phyloP scores from a whole-genome alignment of 2,797 vertebrate species.

The Nyctalus aviator region DNA sequence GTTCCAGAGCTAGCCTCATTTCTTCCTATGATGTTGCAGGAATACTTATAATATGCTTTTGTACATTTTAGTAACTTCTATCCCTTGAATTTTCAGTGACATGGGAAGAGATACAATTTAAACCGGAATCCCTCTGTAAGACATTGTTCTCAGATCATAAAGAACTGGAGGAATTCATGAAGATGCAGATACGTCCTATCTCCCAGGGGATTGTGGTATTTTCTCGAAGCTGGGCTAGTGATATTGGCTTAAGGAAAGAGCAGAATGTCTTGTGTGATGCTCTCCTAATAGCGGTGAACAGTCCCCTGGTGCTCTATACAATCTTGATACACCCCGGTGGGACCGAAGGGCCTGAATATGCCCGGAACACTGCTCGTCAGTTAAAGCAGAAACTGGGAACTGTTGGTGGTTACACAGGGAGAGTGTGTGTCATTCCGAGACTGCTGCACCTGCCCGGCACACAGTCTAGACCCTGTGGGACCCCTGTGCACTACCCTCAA shows the following conservation, averaged over 20 bases:
- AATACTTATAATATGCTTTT: not conserved
- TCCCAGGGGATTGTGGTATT: constrained; percentile 78
- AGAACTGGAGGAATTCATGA: constrained; percentile 77
- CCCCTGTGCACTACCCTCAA: constrained; percentile 74
- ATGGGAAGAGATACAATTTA: constrained; percentile 59
- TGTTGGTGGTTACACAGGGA: constrained; percentile 76
- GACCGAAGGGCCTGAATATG: constrained; percentile 45
- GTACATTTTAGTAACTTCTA: constrained; percentile 53
- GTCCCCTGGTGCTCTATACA: constrained; percentile 68
- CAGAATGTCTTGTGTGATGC: constrained; percentile 80
- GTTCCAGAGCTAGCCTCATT: not conserved
- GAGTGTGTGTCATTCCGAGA: constrained; percentile 80
- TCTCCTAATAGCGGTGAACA: constrained; percentile 75
- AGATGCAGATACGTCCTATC: constrained; percentile 15
- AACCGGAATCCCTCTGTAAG: constrained; percentile 76
- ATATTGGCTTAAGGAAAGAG: constrained; percentile 75
- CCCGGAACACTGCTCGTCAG: constrained; percentile 60
- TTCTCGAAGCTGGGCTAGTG: constrained; percentile 86
- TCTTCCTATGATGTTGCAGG: not conserved
- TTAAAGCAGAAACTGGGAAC: constrained; percentile 84
- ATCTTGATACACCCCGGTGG: not conserved
- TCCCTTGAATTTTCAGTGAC: constrained; percentile 74
- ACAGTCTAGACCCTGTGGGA: not conserved
- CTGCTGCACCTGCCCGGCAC: constrained; percentile 59
- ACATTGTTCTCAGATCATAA: constrained; percentile 78